phyloP scores from a whole-genome alignment of 2,113 vertebrate species.

The Ammodytes marinus region DNA sequence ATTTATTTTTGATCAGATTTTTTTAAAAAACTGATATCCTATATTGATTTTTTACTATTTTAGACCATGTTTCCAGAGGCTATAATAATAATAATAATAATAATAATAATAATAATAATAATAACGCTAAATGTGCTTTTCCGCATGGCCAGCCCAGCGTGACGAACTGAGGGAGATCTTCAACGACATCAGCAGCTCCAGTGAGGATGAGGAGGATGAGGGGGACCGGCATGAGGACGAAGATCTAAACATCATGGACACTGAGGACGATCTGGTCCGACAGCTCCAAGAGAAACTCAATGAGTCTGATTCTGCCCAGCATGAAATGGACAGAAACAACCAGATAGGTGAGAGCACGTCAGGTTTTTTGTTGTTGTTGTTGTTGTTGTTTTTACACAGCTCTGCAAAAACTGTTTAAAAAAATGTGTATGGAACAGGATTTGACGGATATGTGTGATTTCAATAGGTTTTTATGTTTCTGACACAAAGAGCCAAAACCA shows the following conservation, averaged over 20 bases:
- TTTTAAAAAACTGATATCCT: too few relatives aligned
- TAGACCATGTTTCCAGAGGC: too few relatives aligned
- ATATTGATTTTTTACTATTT: too few relatives aligned
- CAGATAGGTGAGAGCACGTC: slow-evolving; percentile 85
- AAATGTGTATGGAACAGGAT: neutral
- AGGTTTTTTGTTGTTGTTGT: too few relatives aligned
- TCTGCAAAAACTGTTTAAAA: neutral
- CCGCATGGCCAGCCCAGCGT: slow-evolving; percentile 77
- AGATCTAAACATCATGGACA: slow-evolving; percentile 94
- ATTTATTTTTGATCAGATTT: too few relatives aligned
- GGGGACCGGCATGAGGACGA: slow-evolving; percentile 91
- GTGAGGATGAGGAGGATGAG: slow-evolving; percentile 93
- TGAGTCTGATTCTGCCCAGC: slow-evolving; percentile 85
- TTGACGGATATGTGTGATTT: neutral
- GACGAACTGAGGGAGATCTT: slow-evolving; percentile 90
- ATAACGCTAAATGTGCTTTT: slow-evolving; percentile 19
- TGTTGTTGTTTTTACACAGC: neutral
- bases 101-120: too few relatives aligned
- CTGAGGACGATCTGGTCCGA: slow-evolving; percentile 90
- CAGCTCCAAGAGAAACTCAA: slow-evolving; percentile 89
- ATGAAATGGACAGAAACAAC: slow-evolving; percentile 86
- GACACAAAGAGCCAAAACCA: neutral
- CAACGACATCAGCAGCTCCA: slow-evolving; percentile 92
- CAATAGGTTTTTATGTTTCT: too few relatives aligned
- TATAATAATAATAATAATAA: too few relatives aligned